A percentile compares a stretch with the other conserved stretches of the same genome.
Evolutionary conservation across 1,140 invertebrate genomes (phyloP).

Genomic region (Drosophila parabipectinata): DNA sequence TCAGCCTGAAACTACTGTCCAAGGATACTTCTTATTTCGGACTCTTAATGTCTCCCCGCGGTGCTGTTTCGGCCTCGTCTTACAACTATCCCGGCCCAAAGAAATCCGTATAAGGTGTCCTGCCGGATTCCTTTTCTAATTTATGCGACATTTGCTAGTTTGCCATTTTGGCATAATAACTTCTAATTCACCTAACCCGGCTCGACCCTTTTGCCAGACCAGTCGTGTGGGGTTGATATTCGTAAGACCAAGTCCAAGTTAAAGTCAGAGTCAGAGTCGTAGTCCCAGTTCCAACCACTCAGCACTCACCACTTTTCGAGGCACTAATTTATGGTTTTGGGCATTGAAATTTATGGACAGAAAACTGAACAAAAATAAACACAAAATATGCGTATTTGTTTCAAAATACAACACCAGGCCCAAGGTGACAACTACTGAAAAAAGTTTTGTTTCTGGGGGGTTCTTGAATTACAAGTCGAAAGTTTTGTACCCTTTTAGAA

Average conservation of each 20-base stretch:
- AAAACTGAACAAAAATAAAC: constrained; percentile 51
- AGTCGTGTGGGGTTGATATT: constrained; percentile 8
- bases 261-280: constrained; percentile 8
- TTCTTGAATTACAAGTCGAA: background rate
- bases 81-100: constrained; percentile 42
- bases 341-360: constrained; percentile 69
- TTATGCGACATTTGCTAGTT: constrained; percentile 78
- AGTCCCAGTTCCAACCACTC: constrained; percentile 21
- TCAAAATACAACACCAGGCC: constrained; percentile 44
- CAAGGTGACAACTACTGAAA: constrained; percentile 48
- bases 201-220: constrained; percentile 45
- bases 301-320: constrained; percentile 55
- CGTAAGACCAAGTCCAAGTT: constrained; percentile 9
- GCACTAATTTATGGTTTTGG: constrained; percentile 77
- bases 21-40: constrained; percentile 43
- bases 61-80: constrained; percentile 72
- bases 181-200: constrained; percentile 66
- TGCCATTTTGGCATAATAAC: constrained; percentile 72
- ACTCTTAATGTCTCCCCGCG: constrained; percentile 71
- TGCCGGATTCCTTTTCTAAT: constrained; percentile 67
- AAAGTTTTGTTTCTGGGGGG: background rate
- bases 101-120: constrained; percentile 58
- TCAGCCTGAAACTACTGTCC: constrained; percentile 55
- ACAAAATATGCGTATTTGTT: constrained; percentile 52
- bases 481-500: background rate